These are phyloP conservation scores for Heterochromis multidens DNA, from an alignment of 2,113 vertebrate genomes.

Conservation along the genomic window DNA sequence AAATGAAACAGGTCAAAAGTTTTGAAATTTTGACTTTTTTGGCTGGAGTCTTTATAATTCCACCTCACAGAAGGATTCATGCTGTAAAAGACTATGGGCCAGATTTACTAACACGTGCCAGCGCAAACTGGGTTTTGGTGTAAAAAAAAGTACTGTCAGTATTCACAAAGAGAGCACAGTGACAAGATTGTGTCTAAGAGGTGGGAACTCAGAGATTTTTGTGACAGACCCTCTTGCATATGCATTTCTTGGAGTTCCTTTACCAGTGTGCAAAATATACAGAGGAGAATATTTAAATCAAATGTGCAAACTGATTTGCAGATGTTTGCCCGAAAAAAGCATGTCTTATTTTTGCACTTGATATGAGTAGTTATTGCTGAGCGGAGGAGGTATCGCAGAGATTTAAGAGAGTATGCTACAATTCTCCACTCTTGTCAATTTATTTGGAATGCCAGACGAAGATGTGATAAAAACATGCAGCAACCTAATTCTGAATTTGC, in stretches of 20 bases:
- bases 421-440: too few species aligned
- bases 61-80: too few species aligned
- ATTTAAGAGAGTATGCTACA: background rate
- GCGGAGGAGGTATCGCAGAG: background rate
- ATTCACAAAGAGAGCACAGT: too few species aligned
- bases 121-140: too few species aligned
- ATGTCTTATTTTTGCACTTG: background rate
- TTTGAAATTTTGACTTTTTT: too few species aligned
- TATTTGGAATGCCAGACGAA: background rate
- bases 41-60: too few species aligned
- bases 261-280: background rate
- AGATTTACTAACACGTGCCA: too few species aligned
- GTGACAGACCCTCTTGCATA: background rate
- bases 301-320: background rate
- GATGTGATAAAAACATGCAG: background rate
- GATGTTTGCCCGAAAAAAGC: too few species aligned
- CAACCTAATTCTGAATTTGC: background rate
- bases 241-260: background rate
- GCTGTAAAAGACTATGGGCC: too few species aligned
- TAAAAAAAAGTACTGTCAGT: too few species aligned
- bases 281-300: background rate
- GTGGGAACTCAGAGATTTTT: background rate
- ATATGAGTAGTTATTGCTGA: background rate
- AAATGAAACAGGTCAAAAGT: too few species aligned
- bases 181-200: too few species aligned